These are phyloP conservation scores for western clawed frog (Xenopus tropicalis) DNA, from an alignment of 2,113 vertebrate genomes.

Conservation along the genomic window UCB_Xtro_10.0 CM004448.2:13180001-13180500, in stretches of 20 bases:
- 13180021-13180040: too few relatives aligned
- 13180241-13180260: neutral
- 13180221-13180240: too few relatives aligned
- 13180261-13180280: slow-evolving; percentile 1
- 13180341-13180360: slow-evolving; percentile 18
- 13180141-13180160: too few relatives aligned
- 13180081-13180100: too few relatives aligned
- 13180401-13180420: slow-evolving; percentile 14
- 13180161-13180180: too few relatives aligned
- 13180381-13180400: slow-evolving; percentile 30
- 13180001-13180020: too few relatives aligned
- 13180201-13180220: too few relatives aligned
- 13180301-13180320: slow-evolving; percentile 21
- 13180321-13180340: slow-evolving; percentile 32
- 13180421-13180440: slow-evolving; percentile 19
- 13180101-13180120: too few relatives aligned
- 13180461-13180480: slow-evolving; percentile 15
- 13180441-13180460: slow-evolving; percentile 16
- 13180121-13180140: too few relatives aligned
- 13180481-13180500: neutral
- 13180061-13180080: too few relatives aligned
- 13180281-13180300: slow-evolving; percentile 13
- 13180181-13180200: too few relatives aligned
- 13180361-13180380: slow-evolving; percentile 23
- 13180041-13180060: too few relatives aligned